Evolutionary conservation across 1,140 invertebrate genomes (phyloP).

Genomic region (Mycetomoellerius zeteki): DNA sequence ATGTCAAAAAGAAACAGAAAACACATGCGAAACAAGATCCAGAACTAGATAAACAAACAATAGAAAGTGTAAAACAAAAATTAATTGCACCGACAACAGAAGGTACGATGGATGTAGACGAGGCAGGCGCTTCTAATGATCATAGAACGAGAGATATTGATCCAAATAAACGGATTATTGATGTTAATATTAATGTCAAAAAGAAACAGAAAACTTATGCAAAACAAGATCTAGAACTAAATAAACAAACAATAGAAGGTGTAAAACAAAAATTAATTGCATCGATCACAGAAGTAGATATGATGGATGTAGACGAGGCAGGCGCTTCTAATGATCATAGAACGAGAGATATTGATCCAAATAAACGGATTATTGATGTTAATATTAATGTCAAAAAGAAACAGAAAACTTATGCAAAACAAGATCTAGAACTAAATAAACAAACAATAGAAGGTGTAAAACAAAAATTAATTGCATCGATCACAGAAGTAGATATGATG

Average conservation of each 20-base stretch:
- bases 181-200: neutral
- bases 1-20: neutral
- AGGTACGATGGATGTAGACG: neutral
- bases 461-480: too few species aligned
- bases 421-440: neutral
- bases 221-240: neutral
- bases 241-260: too few species aligned
- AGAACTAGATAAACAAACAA: neutral
- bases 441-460: too few species aligned
- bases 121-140: neutral
- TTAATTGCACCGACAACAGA: neutral
- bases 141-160: neutral
- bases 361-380: neutral
- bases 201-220: neutral
- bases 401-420: neutral
- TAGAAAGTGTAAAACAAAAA: neutral
- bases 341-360: neutral
- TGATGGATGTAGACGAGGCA: slow-evolving; percentile 3
- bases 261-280: too few species aligned
- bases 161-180: neutral
- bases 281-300: neutral
- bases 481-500: neutral
- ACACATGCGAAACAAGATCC: neutral
- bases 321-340: neutral
- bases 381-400: neutral